phyloP scores from a whole-genome alignment of 2,113 vertebrate species.

The Odocoileus virginianus region DNA sequence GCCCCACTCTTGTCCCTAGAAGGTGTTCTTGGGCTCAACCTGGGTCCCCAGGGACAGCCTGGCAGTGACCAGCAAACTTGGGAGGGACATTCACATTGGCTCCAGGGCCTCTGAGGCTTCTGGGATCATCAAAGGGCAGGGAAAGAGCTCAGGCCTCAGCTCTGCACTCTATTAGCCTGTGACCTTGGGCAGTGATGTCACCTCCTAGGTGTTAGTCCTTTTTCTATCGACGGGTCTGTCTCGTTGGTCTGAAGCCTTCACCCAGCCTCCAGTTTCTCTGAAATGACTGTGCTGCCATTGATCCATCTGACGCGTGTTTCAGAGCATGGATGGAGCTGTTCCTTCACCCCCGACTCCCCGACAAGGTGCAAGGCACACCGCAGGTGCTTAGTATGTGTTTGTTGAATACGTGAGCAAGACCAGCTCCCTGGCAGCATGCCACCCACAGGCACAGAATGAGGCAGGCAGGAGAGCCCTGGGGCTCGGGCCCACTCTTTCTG shows the following conservation, averaged over 20 bases:
- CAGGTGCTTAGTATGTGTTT: background rate
- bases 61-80: background rate
- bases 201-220: background rate
- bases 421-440: background rate
- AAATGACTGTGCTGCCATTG: background rate
- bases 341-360: background rate
- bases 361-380: background rate
- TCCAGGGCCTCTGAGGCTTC: background rate
- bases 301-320: fast-evolving
- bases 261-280: background rate
- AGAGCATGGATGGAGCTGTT: background rate
- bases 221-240: background rate
- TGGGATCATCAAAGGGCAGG: background rate
- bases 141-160: background rate
- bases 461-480: background rate
- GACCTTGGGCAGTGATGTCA: background rate
- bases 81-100: background rate
- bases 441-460: background rate
- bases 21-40: background rate
- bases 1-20: background rate
- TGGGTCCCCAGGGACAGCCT: background rate
- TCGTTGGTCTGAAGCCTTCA: background rate
- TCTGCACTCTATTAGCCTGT: background rate
- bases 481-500: background rate
- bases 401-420: background rate